These are phyloP conservation scores for Morelia viridis DNA, from an alignment of 2,797 vertebrate species.

Conservation along the genomic window DNA sequence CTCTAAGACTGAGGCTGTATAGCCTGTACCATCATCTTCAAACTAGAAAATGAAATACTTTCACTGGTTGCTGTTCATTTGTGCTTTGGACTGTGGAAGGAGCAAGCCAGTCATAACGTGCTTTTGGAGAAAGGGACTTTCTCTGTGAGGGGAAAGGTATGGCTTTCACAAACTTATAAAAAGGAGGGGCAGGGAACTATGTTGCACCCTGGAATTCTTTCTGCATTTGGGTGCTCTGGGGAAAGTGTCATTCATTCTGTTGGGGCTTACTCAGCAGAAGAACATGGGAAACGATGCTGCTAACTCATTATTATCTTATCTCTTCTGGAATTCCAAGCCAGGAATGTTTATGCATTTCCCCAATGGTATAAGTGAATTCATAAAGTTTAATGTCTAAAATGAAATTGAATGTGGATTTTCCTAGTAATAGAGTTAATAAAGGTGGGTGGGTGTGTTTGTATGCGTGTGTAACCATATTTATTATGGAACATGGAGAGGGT, in stretches of 20 bases:
- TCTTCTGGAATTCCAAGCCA: not conserved
- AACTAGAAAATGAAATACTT: not conserved
- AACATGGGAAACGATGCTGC: not conserved
- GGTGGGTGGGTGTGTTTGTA: not conserved
- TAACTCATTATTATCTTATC: not conserved
- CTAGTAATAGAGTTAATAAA: not conserved
- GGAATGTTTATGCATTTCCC: not conserved
- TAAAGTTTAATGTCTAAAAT: not conserved
- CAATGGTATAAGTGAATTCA: not conserved
- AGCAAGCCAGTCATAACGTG: not conserved
- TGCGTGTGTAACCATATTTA: not conserved
- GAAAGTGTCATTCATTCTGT: not conserved
- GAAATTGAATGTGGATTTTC: not conserved
- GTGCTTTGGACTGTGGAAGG: not conserved
- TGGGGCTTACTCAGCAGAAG: not conserved
- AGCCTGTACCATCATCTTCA: not conserved
- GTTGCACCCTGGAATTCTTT: not conserved
- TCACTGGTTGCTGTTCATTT: not conserved
- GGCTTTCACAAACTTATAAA: not conserved
- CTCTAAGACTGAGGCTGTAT: not conserved
- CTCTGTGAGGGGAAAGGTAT: not conserved
- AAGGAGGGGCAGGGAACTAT: not conserved
- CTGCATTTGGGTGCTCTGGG: not conserved
- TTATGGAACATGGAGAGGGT: not conserved
- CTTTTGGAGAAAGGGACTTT: not conserved